These are phyloP conservation scores for Drosophila subpulchrella DNA, from an alignment of 1,140 invertebrate genomes.

Conservation along the genomic window DNA sequence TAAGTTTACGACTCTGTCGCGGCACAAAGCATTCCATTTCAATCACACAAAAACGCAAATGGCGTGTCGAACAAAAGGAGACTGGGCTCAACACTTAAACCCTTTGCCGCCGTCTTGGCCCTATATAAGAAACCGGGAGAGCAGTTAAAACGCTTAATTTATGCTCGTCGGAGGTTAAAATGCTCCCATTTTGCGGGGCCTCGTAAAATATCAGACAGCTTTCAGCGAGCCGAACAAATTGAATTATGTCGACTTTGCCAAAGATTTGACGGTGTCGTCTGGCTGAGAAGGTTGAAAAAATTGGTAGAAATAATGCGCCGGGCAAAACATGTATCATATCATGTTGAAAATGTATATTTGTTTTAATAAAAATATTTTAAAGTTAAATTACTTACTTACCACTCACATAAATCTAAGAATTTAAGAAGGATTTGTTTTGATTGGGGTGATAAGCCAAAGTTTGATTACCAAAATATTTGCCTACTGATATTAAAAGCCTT, in stretches of 20 bases:
- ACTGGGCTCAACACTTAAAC: slow-evolving; percentile 21
- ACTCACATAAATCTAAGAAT: too few species aligned
- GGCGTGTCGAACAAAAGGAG: slow-evolving; percentile 59
- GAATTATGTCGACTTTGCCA: slow-evolving; percentile 48
- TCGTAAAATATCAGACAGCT: slow-evolving; percentile 38
- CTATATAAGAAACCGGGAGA: not conserved
- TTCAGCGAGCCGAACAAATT: slow-evolving; percentile 28
- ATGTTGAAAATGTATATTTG: too few species aligned
- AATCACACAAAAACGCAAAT: slow-evolving; percentile 63
- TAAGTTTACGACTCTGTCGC: slow-evolving; percentile 65
- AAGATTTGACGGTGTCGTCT: slow-evolving; percentile 48
- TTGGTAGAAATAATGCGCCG: not conserved
- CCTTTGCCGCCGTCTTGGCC: slow-evolving; percentile 4
- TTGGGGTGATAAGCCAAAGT: too few species aligned
- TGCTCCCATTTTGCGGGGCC: slow-evolving; percentile 8
- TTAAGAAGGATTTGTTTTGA: too few species aligned
- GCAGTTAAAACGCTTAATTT: slow-evolving; percentile 54
- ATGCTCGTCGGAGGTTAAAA: slow-evolving; percentile 21
- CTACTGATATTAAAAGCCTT: too few species aligned
- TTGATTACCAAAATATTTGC: too few species aligned
- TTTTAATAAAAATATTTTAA: too few species aligned
- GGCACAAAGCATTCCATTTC: slow-evolving; percentile 55
- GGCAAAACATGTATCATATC: not conserved
- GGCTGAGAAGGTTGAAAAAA: slow-evolving; percentile 18
- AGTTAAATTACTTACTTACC: too few species aligned